Evolutionary conservation across 2,888 invertebrate genomes (phyloP).

Genomic region (Harmothoe impar): DNA sequence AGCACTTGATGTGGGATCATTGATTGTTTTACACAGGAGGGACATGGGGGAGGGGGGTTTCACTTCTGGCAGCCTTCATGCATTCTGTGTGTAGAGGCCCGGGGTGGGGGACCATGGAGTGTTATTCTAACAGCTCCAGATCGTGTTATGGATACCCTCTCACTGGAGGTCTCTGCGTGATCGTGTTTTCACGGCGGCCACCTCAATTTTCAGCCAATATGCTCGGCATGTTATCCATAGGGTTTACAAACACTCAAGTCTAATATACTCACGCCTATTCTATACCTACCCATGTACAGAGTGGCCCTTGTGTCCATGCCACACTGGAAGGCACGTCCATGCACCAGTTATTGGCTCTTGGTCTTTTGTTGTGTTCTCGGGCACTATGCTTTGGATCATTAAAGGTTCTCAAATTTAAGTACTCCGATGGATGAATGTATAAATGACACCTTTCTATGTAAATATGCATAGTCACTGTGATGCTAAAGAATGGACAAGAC

Average conservation of each 20-base stretch:
- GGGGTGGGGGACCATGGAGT: not conserved
- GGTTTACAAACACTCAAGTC: conserved; percentile 24
- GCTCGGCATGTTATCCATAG: conserved; percentile 27
- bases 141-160: conserved; percentile 51
- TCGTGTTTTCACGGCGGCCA: not conserved
- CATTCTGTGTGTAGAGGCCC: not conserved
- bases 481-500: no score
- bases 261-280: conserved; percentile 9
- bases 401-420: no score
- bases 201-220: not conserved
- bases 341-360: no score
- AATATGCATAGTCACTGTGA: no score
- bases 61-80: not conserved
- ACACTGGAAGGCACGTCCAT: not conserved
- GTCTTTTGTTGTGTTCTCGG: no score
- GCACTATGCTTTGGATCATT: no score
- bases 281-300: not conserved
- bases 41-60: not conserved
- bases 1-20: conserved; percentile 54
- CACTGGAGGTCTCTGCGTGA: not conserved
- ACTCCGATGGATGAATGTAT: no score
- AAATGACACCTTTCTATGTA: no score
- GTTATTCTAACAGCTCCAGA: conserved; percentile 22
- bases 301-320: not conserved
- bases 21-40: conserved; percentile 50